Evolutionary conservation across 2,888 invertebrate species (phyloP).

Genomic region (Drosophila demipolita): DNA sequence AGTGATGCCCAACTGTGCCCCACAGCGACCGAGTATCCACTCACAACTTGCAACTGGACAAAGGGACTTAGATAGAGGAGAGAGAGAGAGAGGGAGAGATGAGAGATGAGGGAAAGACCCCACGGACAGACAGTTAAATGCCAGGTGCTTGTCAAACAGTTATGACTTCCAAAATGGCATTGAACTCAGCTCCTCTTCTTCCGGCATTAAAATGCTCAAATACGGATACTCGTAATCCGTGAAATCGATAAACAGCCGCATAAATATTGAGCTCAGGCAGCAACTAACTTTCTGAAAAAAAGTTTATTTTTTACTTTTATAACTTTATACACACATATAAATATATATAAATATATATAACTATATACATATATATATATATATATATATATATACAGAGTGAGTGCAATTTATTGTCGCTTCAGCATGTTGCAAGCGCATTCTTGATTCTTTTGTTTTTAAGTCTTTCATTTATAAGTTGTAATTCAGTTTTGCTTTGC

Average conservation of each 20-base stretch:
- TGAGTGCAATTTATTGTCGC: slow-evolving; percentile 39
- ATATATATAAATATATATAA: background rate
- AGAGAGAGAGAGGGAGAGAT: background rate
- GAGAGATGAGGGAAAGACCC: background rate
- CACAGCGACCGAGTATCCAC: slow-evolving; percentile 14
- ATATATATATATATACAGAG: background rate
- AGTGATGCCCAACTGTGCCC: slow-evolving; percentile 57
- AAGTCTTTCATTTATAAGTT: background rate
- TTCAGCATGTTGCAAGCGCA: slow-evolving; percentile 6
- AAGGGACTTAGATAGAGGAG: background rate
- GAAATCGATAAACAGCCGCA: slow-evolving; percentile 51
- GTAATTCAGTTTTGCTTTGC: background rate
- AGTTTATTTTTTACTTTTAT: slow-evolving; percentile 18
- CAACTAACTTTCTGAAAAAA: slow-evolving; percentile 28
- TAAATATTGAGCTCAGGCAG: slow-evolving; percentile 41
- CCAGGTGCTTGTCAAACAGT: slow-evolving; percentile 60
- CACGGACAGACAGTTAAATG: background rate
- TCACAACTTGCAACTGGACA: slow-evolving; percentile 1
- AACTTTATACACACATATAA: slow-evolving; percentile 2
- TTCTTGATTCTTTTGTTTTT: background rate
- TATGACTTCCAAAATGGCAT: slow-evolving; percentile 36
- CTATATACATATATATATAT: background rate
- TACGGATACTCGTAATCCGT: slow-evolving; percentile 34
- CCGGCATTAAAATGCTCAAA: slow-evolving; percentile 12
- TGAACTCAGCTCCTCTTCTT: slow-evolving; percentile 9